Conservation (phyloP, 2,113 vertebrate genomes). For the Calidris pygmaea region DNA sequence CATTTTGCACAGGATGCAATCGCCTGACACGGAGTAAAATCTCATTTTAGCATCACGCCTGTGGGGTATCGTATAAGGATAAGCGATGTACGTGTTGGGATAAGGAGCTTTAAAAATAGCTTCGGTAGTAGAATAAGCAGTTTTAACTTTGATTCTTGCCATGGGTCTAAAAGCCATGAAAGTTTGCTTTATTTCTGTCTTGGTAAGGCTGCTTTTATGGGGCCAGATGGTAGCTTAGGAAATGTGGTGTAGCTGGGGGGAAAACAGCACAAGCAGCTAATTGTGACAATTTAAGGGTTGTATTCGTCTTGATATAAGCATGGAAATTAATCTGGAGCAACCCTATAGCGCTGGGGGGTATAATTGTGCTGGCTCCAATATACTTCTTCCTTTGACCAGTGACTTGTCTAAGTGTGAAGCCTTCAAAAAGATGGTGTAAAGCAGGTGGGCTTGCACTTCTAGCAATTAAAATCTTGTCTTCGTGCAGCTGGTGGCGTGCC, state of each 20-base stretch:
- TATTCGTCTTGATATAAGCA: not conserved
- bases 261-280: not conserved
- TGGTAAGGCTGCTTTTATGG: not conserved
- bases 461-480: not conserved
- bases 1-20: not conserved
- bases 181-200: constrained; percentile 1
- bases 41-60: not conserved
- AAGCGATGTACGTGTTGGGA: not conserved
- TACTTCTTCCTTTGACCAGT: not conserved
- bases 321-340: not conserved
- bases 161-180: not conserved
- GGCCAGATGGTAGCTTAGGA: constrained; percentile 17
- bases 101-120: constrained; percentile 23
- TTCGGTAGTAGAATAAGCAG: not conserved
- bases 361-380: not conserved
- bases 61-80: not conserved
- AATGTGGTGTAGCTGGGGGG: not conserved
- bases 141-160: not conserved
- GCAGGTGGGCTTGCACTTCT: not conserved
- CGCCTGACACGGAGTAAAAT: not conserved
- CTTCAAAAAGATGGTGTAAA: not conserved
- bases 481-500: not conserved
- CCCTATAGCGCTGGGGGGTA: not conserved
- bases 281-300: not conserved
- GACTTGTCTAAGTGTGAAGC: not conserved